Evolutionary conservation across 2,888 invertebrate genomes (phyloP).

Genomic region (Agonopterix arenella): DNA sequence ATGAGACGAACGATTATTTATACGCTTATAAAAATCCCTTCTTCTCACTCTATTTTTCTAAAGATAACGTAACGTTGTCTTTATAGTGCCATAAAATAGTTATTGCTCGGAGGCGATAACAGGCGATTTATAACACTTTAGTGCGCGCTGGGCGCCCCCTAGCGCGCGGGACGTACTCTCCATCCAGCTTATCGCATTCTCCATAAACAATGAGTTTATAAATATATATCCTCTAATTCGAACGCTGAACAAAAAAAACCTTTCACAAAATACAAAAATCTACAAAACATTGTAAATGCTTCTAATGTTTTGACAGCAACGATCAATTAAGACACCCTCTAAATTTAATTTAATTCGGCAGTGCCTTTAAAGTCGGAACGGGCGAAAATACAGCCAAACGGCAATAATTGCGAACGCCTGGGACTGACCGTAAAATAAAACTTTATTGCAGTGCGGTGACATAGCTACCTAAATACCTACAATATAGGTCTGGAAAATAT

Average conservation of each 20-base stretch:
- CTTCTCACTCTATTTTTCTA: conserved; percentile 25
- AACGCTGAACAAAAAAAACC: too few relatives aligned
- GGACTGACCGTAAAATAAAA: conserved; percentile 27
- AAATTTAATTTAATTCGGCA: background rate
- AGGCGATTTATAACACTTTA: conserved; percentile 60
- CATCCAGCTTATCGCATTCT: too few relatives aligned
- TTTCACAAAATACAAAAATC: too few relatives aligned
- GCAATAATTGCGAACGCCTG: conserved; percentile 24
- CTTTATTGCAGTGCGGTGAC: conserved; percentile 27
- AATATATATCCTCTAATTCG: too few relatives aligned
- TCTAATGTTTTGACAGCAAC: too few relatives aligned
- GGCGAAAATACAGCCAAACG: conserved; percentile 24
- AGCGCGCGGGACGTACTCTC: background rate
- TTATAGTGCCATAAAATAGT: conserved; percentile 61
- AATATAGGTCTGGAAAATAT: background rate
- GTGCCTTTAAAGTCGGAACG: conserved; percentile 11
- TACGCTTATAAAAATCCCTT: conserved; percentile 22
- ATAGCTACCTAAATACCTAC: conserved; percentile 16
- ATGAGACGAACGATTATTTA: too few relatives aligned
- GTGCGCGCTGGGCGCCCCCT: conserved; percentile 26
- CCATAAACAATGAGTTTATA: too few relatives aligned
- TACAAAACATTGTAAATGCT: too few relatives aligned
- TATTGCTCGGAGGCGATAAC: conserved; percentile 57
- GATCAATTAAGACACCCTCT: background rate
- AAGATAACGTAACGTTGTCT: conserved; percentile 47